phyloP scores from a whole-genome alignment of 2,797 vertebrate genomes.

The Ctenosaura bakeri region DNA sequence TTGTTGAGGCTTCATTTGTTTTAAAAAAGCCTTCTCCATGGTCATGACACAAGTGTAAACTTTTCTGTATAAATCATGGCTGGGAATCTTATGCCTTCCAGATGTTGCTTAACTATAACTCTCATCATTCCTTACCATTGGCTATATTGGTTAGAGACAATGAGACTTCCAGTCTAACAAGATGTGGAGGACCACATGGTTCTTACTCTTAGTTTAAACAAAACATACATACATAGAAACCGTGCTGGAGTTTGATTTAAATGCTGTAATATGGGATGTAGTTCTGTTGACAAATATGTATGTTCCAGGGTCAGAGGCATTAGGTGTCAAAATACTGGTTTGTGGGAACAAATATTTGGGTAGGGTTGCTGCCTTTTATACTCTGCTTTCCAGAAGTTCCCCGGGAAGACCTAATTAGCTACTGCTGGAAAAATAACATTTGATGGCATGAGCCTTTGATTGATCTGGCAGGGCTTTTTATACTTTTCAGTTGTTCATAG shows the following conservation, averaged over 20 bases:
- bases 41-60: background rate
- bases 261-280: background rate
- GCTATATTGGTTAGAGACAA: too few relatives aligned
- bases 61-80: background rate
- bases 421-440: background rate
- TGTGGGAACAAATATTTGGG: background rate
- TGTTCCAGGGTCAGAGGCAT: background rate
- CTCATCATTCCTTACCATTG: too few relatives aligned
- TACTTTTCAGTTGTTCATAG: background rate
- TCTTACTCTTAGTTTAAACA: too few relatives aligned
- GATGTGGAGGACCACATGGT: too few relatives aligned
- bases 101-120: too few relatives aligned
- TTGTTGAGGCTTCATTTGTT: constrained; percentile 7
- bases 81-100: too few relatives aligned
- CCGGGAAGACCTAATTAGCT: too few relatives aligned
- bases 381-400: background rate
- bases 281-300: background rate
- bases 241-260: background rate
- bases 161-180: too few relatives aligned
- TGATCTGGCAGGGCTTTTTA: background rate
- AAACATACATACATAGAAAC: background rate
- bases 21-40: background rate
- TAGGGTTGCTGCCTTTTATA: background rate
- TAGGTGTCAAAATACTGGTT: background rate
- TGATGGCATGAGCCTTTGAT: background rate